phyloP scores from a whole-genome alignment of 2,797 vertebrate species.

The Jordanella pulchra region DNA sequence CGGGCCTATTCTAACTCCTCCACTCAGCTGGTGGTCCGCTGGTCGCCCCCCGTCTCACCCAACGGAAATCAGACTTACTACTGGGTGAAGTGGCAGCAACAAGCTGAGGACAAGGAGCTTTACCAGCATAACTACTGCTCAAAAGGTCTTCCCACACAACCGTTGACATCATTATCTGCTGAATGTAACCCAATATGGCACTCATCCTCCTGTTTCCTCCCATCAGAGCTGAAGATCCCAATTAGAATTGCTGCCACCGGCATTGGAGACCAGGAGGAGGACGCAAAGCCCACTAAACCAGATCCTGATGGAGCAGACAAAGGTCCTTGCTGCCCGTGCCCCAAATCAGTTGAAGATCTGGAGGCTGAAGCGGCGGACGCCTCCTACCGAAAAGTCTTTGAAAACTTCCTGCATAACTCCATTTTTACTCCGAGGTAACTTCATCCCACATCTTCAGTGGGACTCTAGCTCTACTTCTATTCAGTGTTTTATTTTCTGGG shows the following conservation, averaged over 20 bases:
- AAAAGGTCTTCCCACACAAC: conserved; percentile 82
- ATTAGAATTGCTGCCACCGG: conserved; percentile 88
- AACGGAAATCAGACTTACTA: conserved; percentile 97
- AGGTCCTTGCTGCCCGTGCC: conserved; percentile 90
- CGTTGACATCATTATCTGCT: conserved; percentile 14
- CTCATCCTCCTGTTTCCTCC: not conserved
- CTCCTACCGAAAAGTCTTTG: conserved; percentile 94
- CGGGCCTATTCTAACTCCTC: conserved; percentile 94
- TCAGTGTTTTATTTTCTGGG: conserved; percentile 2
- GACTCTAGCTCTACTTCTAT: not conserved
- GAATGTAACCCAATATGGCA: not conserved
- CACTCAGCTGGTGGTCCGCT: conserved; percentile 91
- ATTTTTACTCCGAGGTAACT: conserved; percentile 94
- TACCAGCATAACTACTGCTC: conserved; percentile 97
- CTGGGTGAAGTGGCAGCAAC: conserved; percentile 93
- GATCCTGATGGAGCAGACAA: conserved; percentile 85
- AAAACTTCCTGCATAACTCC: conserved; percentile 97
- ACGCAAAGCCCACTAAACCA: conserved; percentile 86
- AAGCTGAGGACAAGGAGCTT: conserved; percentile 91
- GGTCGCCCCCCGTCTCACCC: conserved; percentile 90
- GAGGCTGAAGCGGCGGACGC: conserved; percentile 91
- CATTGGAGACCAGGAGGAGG: conserved; percentile 87
- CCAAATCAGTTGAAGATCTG: conserved; percentile 90
- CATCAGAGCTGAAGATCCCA: conserved; percentile 90
- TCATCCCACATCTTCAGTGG: not conserved